These are phyloP conservation scores for Megalops atlanticus DNA, from an alignment of 2,113 vertebrate genomes.

Conservation along the genomic window DNA sequence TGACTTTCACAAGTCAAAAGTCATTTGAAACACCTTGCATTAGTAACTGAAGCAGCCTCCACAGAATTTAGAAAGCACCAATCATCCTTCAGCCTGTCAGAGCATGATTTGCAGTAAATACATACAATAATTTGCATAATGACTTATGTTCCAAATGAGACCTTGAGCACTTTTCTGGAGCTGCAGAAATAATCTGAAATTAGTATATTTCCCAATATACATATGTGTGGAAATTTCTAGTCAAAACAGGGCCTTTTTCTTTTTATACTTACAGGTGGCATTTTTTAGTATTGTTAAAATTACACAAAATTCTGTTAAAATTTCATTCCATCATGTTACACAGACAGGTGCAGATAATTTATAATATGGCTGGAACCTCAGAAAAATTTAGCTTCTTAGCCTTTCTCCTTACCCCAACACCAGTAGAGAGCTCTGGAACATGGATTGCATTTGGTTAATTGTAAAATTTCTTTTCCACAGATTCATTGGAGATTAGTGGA, in stretches of 20 bases:
- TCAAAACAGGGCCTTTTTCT: background rate
- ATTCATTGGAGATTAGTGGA: too few species aligned
- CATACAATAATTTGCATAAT: background rate
- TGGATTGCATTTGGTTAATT: too few species aligned
- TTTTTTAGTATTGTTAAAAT: too few species aligned
- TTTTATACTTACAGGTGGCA: too few species aligned
- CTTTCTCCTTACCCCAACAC: too few species aligned
- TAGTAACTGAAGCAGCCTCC: background rate
- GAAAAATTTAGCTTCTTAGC: too few species aligned
- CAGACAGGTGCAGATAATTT: too few species aligned
- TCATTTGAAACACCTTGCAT: background rate
- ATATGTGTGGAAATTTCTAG: background rate
- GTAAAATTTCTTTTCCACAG: too few species aligned
- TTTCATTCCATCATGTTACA: too few species aligned
- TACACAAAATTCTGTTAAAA: too few species aligned
- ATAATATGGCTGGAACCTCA: too few species aligned
- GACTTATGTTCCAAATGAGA: background rate
- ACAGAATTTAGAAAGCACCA: background rate
- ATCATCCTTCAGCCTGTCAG: background rate
- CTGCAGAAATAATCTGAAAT: background rate
- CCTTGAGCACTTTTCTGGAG: background rate
- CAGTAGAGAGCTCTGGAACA: too few species aligned
- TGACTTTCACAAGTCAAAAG: background rate
- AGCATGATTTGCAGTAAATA: background rate
- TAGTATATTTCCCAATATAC: constrained; percentile 1